A percentile compares a stretch with the other conserved stretches of the same genome.
These are phyloP conservation scores for Falcaria lacertinaria DNA, from an alignment of 2,888 invertebrate genomes.

Conservation along the genomic window DNA sequence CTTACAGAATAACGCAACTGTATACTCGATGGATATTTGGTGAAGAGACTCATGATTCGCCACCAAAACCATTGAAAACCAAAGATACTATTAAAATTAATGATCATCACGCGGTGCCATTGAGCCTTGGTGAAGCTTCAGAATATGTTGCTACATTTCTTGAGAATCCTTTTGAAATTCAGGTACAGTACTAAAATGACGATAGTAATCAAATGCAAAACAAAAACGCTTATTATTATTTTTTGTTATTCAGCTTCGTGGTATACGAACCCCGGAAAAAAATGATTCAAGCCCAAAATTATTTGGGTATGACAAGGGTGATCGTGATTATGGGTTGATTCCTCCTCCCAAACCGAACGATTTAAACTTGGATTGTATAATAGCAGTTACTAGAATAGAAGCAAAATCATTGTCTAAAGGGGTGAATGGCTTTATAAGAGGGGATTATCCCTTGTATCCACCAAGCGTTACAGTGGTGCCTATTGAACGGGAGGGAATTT, in stretches of 20 bases:
- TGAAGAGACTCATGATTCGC: slow-evolving; percentile 37
- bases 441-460: slow-evolving; percentile 58
- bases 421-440: slow-evolving; percentile 40
- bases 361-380: slow-evolving; percentile 40
- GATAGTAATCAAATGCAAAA: no score
- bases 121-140: slow-evolving; percentile 24
- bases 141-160: slow-evolving; percentile 33
- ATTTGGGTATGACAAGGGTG: slow-evolving; percentile 50
- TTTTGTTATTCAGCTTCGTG: slow-evolving; percentile 43
- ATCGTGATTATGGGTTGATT: slow-evolving; percentile 32
- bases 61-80: slow-evolving; percentile 20
- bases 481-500: slow-evolving; percentile 39
- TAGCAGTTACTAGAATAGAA: slow-evolving; percentile 59
- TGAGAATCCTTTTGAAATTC: slow-evolving; percentile 43
- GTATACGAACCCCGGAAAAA: slow-evolving; percentile 26
- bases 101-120: slow-evolving; percentile 41
- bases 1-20: slow-evolving; percentile 46
- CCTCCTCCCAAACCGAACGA: slow-evolving; percentile 17
- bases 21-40: slow-evolving; percentile 52
- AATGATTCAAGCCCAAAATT: slow-evolving; percentile 20
- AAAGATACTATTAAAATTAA: slow-evolving; percentile 34
- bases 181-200: no score
- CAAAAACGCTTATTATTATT: background rate
- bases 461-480: slow-evolving; percentile 23
- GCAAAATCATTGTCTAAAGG: slow-evolving; percentile 39